Base-by-base conservation (phyloP, 2,888 invertebrate genomes). In the Petrophora chlorosata region DNA sequence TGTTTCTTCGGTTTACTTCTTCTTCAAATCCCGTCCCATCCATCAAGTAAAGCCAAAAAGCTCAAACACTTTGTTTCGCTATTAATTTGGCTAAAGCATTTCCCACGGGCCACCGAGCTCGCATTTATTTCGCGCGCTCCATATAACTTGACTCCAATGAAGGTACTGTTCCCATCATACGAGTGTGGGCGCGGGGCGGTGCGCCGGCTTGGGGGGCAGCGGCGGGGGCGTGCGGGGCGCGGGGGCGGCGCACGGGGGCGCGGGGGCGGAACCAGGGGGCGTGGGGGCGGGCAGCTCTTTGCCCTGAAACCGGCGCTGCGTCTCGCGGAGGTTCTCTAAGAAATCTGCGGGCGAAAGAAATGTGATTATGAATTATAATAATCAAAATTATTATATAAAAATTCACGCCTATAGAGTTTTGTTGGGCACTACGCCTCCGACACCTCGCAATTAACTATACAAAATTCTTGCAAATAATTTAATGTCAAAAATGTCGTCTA, bases 301-400 rank as follows among this genome's bases (percentile, higher is more conserved):
- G 48, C 69, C 13, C 7, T 43, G 73, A 0, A 82, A 65, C 23
- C 80, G 61, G 41, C 85, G 76, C 36, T 86, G 88, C 1, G 82
- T 85, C 51, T 85, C 86, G 33, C 87, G 84, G 14, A 89, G 85
- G 56, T 85, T 86, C 46, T 86, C 84, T 0, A 87, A 70, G 70
- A 88, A 89, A 61, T 87, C 89, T 87, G 79, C 0, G 14, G 43
- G 38, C 8, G 4, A 38, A 15, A 15, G 12, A 33, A 25, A 34
- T 10, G 10, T 9, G 12, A n/a, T n/a, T n/a, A n/a, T n/a, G n/a
- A n/a, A n/a, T n/a, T n/a, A n/a, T 34, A 16, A 16, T 3, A 16
- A 16, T 16, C 16, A 16, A 16, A 3, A 3, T 16, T 17, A 14
- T 14, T 13, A 12, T 13, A 38, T 15, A 16, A 5, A 16, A 16